Percentiles rank a stretch among this genome's conserved stretches.
Conservation (phyloP, 2,113 vertebrate genomes). For the Catharus fuscescens region DNA sequence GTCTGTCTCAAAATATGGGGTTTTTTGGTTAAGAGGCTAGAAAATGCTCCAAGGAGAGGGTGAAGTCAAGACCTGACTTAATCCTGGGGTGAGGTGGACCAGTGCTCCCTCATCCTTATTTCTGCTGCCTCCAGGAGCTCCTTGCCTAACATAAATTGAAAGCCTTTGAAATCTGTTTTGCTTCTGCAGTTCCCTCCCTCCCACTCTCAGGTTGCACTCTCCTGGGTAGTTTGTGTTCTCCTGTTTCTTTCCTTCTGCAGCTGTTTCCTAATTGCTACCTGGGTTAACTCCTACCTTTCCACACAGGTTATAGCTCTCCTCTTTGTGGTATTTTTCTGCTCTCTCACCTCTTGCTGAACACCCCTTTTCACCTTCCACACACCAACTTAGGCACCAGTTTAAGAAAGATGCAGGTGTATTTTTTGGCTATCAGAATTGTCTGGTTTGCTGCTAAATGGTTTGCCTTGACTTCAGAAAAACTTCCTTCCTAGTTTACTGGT, state of each 20-base stretch:
- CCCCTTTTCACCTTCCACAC: background rate
- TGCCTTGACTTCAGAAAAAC: background rate
- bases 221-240: conserved; percentile 3
- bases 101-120: background rate
- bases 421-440: background rate
- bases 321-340: background rate
- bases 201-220: conserved; percentile 14
- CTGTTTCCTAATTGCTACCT: conserved; percentile 1
- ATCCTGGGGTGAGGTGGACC: background rate
- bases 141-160: background rate
- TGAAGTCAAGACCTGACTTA: background rate
- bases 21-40: background rate
- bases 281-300: conserved; percentile 14
- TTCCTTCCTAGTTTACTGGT: background rate
- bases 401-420: background rate
- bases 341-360: background rate
- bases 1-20: background rate
- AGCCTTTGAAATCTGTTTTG: conserved; percentile 5
- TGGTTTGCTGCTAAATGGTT: background rate
- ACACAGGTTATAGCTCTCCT: background rate
- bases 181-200: background rate
- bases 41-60: background rate
- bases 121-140: background rate
- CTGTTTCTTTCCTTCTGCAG: background rate
- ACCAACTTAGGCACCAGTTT: no score